A percentile compares a stretch with the other conserved stretches of the same genome.
These are phyloP conservation scores for Apotomis turbidana DNA, from an alignment of 2,888 invertebrate genomes.

Conservation along the genomic window DNA sequence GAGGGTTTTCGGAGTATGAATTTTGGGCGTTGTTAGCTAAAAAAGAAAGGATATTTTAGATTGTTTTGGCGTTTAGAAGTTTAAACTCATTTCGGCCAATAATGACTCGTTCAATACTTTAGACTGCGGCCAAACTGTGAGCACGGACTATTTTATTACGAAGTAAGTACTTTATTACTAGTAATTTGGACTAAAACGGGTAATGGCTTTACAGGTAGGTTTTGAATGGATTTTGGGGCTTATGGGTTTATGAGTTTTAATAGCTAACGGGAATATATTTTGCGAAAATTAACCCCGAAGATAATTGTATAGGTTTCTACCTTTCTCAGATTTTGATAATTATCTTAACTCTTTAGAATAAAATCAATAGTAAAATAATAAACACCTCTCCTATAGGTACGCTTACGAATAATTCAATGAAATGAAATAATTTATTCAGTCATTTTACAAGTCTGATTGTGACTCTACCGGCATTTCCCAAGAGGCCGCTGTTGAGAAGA, in stretches of 20 bases:
- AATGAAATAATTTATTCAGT: too few relatives aligned
- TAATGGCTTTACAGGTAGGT: slow-evolving; percentile 18
- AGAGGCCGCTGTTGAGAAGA: too few relatives aligned
- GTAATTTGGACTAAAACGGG: slow-evolving; percentile 33
- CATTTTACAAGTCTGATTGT: too few relatives aligned
- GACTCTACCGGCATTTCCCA: too few relatives aligned
- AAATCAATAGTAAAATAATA: too few relatives aligned
- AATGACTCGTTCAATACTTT: slow-evolving; percentile 40
- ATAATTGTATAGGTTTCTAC: neutral
- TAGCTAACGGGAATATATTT: slow-evolving; percentile 12
- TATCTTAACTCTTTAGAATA: too few relatives aligned
- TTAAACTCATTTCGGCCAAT: slow-evolving; percentile 39
- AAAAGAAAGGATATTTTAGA: neutral
- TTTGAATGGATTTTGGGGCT: slow-evolving; percentile 9
- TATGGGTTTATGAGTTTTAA: slow-evolving; percentile 2
- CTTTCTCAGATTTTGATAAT: neutral
- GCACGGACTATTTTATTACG: slow-evolving; percentile 36
- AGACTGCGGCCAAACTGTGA: slow-evolving; percentile 36
- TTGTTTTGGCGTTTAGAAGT: neutral
- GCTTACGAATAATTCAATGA: too few relatives aligned
- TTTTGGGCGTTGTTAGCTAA: neutral
- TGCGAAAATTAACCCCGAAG: neutral
- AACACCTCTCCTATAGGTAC: too few relatives aligned
- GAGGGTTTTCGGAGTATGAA: neutral
- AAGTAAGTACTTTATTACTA: slow-evolving; percentile 31